phyloP scores from a whole-genome alignment of 2,797 vertebrate species.

The Nannoperca australis region DNA sequence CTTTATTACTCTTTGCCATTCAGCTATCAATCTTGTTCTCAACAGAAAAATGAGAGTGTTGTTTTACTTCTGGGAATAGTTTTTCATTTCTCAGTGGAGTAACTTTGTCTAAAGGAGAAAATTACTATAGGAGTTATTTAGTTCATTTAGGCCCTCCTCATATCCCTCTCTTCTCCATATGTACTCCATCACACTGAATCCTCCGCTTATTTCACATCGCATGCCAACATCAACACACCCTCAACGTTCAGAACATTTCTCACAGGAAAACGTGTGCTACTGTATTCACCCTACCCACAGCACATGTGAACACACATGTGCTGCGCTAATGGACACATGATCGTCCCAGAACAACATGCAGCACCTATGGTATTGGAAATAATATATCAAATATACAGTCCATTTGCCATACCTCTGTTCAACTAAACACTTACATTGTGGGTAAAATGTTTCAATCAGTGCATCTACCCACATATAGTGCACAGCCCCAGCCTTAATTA shows the following conservation, averaged over 20 bases:
- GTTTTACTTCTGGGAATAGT: neutral
- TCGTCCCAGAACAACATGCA: constrained; percentile 5
- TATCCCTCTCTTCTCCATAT: constrained; percentile 16
- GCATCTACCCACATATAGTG: neutral
- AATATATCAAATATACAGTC: neutral
- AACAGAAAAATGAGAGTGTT: neutral
- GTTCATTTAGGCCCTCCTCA: neutral
- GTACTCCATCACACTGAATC: constrained; percentile 29
- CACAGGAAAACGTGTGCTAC: constrained; percentile 59
- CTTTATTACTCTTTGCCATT: constrained; percentile 47
- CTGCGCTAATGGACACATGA: constrained; percentile 29
- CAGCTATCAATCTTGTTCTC: constrained; percentile 27
- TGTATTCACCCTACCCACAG: constrained; percentile 30
- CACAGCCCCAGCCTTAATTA: neutral
- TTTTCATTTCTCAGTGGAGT: neutral
- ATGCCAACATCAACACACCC: constrained; percentile 45
- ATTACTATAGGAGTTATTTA: neutral
- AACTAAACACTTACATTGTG: neutral
- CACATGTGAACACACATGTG: constrained; percentile 55
- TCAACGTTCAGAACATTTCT: constrained; percentile 58
- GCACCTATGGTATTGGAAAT: neutral
- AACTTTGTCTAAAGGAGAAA: neutral
- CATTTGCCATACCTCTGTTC: too few relatives aligned
- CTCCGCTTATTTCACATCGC: constrained; percentile 2
- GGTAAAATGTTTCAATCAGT: neutral